Conservation (phyloP, 2,113 vertebrate species). For the Atrichornis clamosus region DNA sequence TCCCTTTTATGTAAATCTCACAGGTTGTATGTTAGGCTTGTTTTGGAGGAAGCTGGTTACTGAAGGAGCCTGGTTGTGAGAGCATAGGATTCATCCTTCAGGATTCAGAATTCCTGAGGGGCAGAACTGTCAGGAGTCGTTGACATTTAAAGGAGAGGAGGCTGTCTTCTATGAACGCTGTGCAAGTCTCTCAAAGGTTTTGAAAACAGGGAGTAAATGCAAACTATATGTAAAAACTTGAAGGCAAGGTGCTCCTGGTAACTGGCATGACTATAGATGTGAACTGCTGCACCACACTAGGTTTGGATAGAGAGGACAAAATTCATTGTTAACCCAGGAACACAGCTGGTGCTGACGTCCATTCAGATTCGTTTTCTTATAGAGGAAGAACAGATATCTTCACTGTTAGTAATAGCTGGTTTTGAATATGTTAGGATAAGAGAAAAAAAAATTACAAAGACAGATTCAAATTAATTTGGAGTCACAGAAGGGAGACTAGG, state of each 20-base stretch:
- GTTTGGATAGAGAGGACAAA: neutral
- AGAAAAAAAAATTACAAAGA: neutral
- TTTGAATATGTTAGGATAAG: neutral
- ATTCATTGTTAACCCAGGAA: neutral
- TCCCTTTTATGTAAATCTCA: neutral
- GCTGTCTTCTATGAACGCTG: neutral
- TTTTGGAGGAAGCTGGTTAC: neutral
- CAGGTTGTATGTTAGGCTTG: neutral
- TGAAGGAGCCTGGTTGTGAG: neutral
- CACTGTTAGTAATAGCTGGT: neutral
- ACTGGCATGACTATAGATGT: neutral
- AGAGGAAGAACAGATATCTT: neutral
- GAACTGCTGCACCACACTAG: neutral
- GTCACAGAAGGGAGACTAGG: neutral
- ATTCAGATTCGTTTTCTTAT: neutral
- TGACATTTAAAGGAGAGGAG: conserved; percentile 17
- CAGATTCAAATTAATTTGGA: neutral
- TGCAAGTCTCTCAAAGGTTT: neutral
- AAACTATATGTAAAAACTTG: neutral
- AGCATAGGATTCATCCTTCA: neutral
- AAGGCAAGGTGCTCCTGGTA: neutral
- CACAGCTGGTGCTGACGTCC: neutral
- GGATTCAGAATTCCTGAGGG: conserved; percentile 15
- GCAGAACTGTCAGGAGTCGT: conserved; percentile 10
- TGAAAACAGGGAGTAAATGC: neutral